Percentiles rank a stretch among this genome's conserved stretches.
These are phyloP conservation scores for Pantala flavescens DNA, from an alignment of 1,140 invertebrate genomes.

Conservation along the genomic window DNA sequence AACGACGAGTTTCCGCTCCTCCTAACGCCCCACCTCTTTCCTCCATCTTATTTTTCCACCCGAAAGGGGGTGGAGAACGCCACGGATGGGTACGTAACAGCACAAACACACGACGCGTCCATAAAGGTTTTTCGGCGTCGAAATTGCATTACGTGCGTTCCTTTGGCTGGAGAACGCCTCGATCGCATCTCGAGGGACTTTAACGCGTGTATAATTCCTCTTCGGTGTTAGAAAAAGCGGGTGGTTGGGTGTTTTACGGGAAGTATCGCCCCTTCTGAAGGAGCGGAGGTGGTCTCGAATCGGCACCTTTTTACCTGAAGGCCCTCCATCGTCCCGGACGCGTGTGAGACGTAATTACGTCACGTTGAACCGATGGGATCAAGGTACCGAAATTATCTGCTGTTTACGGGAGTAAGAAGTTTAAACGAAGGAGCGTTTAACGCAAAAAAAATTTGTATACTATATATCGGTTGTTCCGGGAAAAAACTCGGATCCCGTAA, in stretches of 20 bases:
- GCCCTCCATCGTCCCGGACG: background rate
- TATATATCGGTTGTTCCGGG: background rate
- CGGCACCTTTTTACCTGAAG: background rate
- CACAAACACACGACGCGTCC: background rate
- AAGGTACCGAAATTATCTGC: background rate
- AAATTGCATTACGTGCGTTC: background rate
- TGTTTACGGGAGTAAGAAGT: background rate
- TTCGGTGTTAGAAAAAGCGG: background rate
- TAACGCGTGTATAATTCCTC: background rate
- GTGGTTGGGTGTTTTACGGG: background rate
- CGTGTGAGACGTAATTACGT: background rate
- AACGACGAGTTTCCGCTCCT: background rate
- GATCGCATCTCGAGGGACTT: background rate
- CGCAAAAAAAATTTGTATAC: too few species aligned
- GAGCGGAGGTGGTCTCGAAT: background rate
- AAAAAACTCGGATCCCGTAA: background rate
- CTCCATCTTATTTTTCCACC: background rate
- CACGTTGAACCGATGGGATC: background rate
- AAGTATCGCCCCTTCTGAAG: background rate
- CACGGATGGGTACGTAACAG: too few species aligned
- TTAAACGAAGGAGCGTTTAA: background rate
- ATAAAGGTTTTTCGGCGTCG: background rate
- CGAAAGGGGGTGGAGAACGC: background rate
- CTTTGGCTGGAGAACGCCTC: background rate
- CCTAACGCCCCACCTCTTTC: background rate